Conservation (phyloP, 2,113 vertebrate genomes). For the Sula dactylatra region DNA sequence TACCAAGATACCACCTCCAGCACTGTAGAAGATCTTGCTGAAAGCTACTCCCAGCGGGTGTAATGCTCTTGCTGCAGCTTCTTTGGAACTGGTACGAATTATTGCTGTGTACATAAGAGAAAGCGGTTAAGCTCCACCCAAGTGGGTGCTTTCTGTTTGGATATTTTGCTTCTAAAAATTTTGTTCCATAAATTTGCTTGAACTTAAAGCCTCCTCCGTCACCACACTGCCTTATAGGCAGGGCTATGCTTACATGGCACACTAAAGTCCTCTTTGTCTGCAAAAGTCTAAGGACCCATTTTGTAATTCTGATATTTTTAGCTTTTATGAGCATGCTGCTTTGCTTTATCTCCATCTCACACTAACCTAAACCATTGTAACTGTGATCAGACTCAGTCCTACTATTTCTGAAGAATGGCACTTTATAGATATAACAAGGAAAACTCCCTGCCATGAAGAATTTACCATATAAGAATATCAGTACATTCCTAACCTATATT, state of each 20-base stretch:
- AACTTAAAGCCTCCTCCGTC: background rate
- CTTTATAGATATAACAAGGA: background rate
- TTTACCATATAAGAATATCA: background rate
- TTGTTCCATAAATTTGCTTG: background rate
- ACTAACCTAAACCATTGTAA: background rate
- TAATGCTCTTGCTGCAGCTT: background rate
- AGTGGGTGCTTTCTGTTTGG: background rate
- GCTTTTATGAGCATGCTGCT: background rate
- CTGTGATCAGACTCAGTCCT: background rate
- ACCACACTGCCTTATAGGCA: background rate
- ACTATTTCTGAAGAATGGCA: background rate
- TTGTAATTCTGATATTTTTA: background rate
- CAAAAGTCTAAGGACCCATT: background rate
- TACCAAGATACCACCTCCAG: background rate
- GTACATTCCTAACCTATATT: constrained; percentile 4
- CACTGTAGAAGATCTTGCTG: background rate
- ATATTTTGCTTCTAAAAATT: background rate
- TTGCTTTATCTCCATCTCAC: background rate
- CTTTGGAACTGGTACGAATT: background rate
- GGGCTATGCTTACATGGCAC: background rate
- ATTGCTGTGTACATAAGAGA: background rate
- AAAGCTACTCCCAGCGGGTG: background rate
- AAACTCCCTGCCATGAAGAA: background rate
- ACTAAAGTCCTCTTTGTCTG: background rate
- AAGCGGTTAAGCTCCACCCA: background rate